Evolutionary conservation across 2,797 vertebrate genomes (phyloP), one percentile per base, ranked within the genome.

Genomic region (Acanthis flammea): DNA sequence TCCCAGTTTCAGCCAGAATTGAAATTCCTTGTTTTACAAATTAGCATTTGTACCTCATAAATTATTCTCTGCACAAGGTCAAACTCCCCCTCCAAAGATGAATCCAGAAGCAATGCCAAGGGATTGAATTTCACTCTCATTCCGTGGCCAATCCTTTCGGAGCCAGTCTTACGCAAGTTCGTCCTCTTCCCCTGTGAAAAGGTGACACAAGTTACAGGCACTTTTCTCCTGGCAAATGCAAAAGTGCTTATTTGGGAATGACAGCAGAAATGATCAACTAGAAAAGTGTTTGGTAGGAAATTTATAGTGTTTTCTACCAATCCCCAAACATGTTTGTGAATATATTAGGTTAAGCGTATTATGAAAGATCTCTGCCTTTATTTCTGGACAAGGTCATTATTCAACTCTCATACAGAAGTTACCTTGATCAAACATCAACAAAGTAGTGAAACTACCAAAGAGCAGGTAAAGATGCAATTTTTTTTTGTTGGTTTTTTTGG

Each of bases 71-170:
- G 99, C 72, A 99, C 99, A 24, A 99, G 98, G 96, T 99, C 99
- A 94, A 98, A 99, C 96, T 99, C 99, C 77, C 99, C 99, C 93
- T 99, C 99, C 97, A 99, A 98, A 76, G 99, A 99, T 1, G 99
- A 99, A 97, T 99, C 99, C 61, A 99, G 98, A 70, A 99, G 98
- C 84, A 99, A 97, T 7, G 99, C 99, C 5, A 99, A 98, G 2
- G 99, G 99, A 96, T 99, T 99, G 97, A 99, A 99, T 88, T 98
- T 99, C 93, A 99, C 99, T 96, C 99, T 98, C 99, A 99, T 99
- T 75, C 96, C 97, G 75, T 99, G 99, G 24, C 97, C 98, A 39
- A 99, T 99, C 82, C 99, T 98, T 94, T 99, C 99, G 0, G 99
- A 99, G 41, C 98, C 98, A 4, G 86, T 86, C 97, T 99, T 99